These are phyloP conservation scores for Tetramorium alpestre DNA, from an alignment of 1,140 invertebrate genomes.

Conservation along the genomic window DNA sequence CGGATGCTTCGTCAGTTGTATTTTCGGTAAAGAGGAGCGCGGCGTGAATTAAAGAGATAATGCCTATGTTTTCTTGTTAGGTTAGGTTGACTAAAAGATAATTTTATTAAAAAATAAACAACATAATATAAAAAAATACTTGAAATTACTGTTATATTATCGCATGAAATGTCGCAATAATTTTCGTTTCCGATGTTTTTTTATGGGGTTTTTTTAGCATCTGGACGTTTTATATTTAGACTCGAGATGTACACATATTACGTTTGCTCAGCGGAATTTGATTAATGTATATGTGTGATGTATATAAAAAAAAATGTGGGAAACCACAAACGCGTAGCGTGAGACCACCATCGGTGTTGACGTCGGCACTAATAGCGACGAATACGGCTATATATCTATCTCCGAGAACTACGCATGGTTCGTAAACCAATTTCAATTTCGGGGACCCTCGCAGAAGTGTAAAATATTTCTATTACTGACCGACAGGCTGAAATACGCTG, in stretches of 20 bases:
- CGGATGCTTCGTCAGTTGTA: slow-evolving; percentile 6
- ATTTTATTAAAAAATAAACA: background rate
- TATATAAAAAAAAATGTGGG: slow-evolving; percentile 51
- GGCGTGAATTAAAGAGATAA: background rate
- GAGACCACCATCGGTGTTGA: slow-evolving; percentile 19
- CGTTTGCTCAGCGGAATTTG: slow-evolving; percentile 1
- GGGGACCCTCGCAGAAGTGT: slow-evolving; percentile 58
- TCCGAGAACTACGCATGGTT: background rate
- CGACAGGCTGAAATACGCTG: background rate
- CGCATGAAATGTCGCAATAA: background rate
- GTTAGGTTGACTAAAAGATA: background rate
- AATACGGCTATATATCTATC: slow-evolving; percentile 43
- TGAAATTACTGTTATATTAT: background rate
- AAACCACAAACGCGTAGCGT: background rate
- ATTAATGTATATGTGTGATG: slow-evolving; percentile 21
- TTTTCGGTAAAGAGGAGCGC: background rate
- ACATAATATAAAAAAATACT: background rate
- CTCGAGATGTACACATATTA: background rate
- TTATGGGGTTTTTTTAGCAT: background rate
- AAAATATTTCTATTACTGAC: slow-evolving; percentile 71
- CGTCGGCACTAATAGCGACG: background rate
- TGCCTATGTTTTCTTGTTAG: background rate
- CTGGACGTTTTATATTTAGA: background rate
- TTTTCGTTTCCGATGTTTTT: background rate
- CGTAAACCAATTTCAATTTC: slow-evolving; percentile 72